Base-by-base conservation (phyloP, 1,140 invertebrate species). In the Diabrotica virgifera region DNA sequence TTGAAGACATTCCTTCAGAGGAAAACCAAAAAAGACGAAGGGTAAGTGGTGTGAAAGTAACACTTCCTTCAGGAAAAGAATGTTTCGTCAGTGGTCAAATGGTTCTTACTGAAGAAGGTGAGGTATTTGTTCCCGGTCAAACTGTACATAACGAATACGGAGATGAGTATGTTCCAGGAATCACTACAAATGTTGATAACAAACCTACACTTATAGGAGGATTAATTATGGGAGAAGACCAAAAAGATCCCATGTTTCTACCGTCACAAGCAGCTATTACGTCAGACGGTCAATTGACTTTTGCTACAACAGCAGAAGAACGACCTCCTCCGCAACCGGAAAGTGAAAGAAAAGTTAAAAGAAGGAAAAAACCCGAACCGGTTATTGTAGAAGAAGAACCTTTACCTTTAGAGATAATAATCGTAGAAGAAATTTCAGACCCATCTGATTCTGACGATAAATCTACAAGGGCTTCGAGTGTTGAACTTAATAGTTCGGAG, bases 51-150 rank as follows among this genome's bases (percentile, higher is more conserved):
- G 74, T 76, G 0, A 74, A 71, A 68, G 73, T 77, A n/a, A 72
- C 56, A 6, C 72, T 82, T 50, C 69, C 80, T n/a, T 80, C 78
- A 5, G 77, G 76, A n/a, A 78, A 74, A 65, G 71, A 77, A 66
- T 84, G 83, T 71, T 89, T 90, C 74, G 74, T 90, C 37, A 82
- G 84, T 24, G 89, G 89, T 2, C 87, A 89, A 81, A 85, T 87
- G 58, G 77, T 90, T n/a, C 82, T 86, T 46, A 90, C 88, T 0
- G 85, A 87, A 56, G 81, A 82, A 60, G 89, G 89, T 5, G 81
- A 84, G 56, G 75, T 88, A 36, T 92, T 91, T 76, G 83, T 91
- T 6, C 88, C 89, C 4, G 89, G 90, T 24, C 88, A 90, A 77
- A 88, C 89, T 7, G 78, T 91, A n/a, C 80, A 86, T 69, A 89